A percentile compares a stretch with the other conserved stretches of the same genome.
These are phyloP conservation scores for Haemorhous mexicanus DNA, from an alignment of 2,113 vertebrate genomes.

Conservation along the genomic window DNA sequence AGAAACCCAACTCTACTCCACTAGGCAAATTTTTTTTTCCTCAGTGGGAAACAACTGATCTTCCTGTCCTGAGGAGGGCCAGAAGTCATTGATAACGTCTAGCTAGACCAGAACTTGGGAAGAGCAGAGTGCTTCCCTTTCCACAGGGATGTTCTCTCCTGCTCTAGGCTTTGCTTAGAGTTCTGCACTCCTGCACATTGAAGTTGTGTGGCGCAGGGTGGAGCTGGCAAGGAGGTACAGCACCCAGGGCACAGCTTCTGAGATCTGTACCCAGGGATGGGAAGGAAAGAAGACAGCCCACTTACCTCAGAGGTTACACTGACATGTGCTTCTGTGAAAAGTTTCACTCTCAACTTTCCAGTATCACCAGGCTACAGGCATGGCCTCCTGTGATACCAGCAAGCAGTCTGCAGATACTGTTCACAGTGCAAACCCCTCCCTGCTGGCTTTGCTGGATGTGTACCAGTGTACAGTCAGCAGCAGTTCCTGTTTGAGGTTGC, in stretches of 20 bases:
- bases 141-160: conserved; percentile 23
- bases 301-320: conserved; percentile 66
- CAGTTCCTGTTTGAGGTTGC: conserved; percentile 22
- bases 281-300: conserved; percentile 57
- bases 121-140: conserved; percentile 58
- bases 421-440: conserved; percentile 32
- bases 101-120: conserved; percentile 40
- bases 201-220: conserved; percentile 25
- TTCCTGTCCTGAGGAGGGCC: conserved; percentile 29
- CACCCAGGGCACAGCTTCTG: conserved; percentile 33
- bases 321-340: conserved; percentile 67
- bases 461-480: conserved; percentile 33
- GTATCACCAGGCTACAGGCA: conserved; percentile 65
- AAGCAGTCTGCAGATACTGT: conserved; percentile 51
- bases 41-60: not conserved
- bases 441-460: conserved; percentile 53
- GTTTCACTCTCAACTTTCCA: conserved; percentile 62
- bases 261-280: conserved; percentile 45
- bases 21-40: not conserved
- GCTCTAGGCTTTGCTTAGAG: conserved; percentile 43
- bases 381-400: conserved; percentile 66
- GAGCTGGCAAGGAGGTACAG: conserved; percentile 56
- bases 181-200: conserved; percentile 42
- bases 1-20: conserved; percentile 40
- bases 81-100: not conserved